Base-by-base conservation (phyloP, 2,888 invertebrate genomes). In the Tachina lurida region DNA sequence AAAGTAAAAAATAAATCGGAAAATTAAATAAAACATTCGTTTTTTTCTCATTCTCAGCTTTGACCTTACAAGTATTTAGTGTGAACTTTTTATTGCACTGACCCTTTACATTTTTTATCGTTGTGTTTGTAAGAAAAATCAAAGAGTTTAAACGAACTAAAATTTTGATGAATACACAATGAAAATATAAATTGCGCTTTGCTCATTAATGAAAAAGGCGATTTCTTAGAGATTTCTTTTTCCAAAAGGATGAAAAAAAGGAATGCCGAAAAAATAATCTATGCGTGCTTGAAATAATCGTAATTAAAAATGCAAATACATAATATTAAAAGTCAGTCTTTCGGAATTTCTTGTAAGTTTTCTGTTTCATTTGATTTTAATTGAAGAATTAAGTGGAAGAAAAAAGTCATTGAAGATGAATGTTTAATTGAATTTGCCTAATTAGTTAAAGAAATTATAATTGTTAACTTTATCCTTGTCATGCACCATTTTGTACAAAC, bases 301-400 rank as follows among this genome's bases (percentile, higher is more conserved):
- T 79, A 83, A 86, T 86, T 86, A 86, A 76, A 79, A 86, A 86
- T 83, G 83, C 76, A 86, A 86, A 86, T 80, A 31, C 31, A 31
- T 31, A 84, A 68, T 73, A 67, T 54, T n/a, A 73, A 73, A 45
- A 76, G 65, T 76, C 63, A 82, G 47, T 83, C 83, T 71, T 19
- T 45, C 45, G 47, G 58, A 76, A 52, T 67, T 45, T 54, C 49
- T 71, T 63, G n/a, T 22, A 10, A 9, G 39, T 54, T 68, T 67
- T 70, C 47, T 49, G 15, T 70, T 84, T 49, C 41, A 58, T 52
- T 80, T 76, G 47, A 58, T 63, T 81, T 58, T 47, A 49, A 22
- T 77, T 74, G 47, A 12, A 47, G 9, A 74, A 49, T 41, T 47
- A 73, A 67, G 67, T 19, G 39, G 3, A 56, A 0, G 39, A 73